These are phyloP conservation scores for Pristionchus exspectatus DNA, from an alignment of 2,888 invertebrate genomes.

Conservation along the genomic window DNA sequence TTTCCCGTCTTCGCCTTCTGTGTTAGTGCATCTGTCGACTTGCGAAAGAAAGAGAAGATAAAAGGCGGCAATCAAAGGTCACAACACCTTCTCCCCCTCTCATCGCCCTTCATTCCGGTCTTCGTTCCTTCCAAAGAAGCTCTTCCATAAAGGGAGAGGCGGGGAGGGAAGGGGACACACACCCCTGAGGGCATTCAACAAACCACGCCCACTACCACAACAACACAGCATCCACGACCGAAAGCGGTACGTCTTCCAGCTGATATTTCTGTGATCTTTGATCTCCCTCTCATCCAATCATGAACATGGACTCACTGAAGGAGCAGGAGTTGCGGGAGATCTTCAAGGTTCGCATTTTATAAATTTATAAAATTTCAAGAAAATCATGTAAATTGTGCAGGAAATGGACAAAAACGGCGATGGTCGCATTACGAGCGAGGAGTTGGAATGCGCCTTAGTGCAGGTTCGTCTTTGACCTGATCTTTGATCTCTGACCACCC, in stretches of 20 bases:
- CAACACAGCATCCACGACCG: not conserved
- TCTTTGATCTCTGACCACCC: not conserved
- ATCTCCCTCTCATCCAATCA: slow-evolving; percentile 3
- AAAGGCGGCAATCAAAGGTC: not conserved
- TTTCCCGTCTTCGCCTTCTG: not conserved
- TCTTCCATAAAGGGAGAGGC: slow-evolving; percentile 10
- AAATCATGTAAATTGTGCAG: not conserved
- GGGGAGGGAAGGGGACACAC: not conserved
- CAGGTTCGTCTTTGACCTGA: slow-evolving; percentile 38
- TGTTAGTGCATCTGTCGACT: slow-evolving; percentile 24
- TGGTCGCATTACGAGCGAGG: slow-evolving; percentile 52
- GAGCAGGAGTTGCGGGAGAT: slow-evolving; percentile 70
- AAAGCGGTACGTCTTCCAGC: not conserved
- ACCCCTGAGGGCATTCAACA: slow-evolving; percentile 13
- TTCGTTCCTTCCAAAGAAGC: not conserved
- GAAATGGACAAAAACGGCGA: slow-evolving; percentile 55
- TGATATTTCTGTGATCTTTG: slow-evolving; percentile 18
- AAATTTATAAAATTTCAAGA: not conserved
- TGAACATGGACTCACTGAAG: slow-evolving; percentile 61
- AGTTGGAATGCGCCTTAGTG: slow-evolving; percentile 45
- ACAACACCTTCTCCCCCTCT: not conserved
- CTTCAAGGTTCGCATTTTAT: slow-evolving; percentile 57
- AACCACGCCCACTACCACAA: slow-evolving; percentile 41
- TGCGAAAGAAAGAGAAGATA: slow-evolving; percentile 1
- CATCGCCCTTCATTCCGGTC: not conserved